Conservation (phyloP, 1,140 invertebrate genomes). For the Monochamus saltuarius region DNA sequence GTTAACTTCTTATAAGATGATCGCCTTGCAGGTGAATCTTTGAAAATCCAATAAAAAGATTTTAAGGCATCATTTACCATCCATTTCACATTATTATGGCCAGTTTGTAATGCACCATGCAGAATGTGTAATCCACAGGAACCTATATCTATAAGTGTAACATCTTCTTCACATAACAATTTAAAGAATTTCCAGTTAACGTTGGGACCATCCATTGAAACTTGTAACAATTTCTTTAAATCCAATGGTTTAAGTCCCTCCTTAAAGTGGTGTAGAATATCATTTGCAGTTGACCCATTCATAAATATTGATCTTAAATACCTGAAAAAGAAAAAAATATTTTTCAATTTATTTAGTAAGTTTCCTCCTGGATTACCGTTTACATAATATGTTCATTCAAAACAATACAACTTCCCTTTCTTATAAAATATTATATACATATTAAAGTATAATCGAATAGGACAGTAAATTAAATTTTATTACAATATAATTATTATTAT, state of each 20-base stretch:
- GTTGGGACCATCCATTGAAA: conserved; percentile 14
- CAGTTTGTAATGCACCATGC: conserved; percentile 2
- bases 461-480: no score
- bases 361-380: no score
- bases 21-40: background rate
- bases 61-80: background rate
- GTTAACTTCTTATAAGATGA: background rate
- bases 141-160: conserved; percentile 6
- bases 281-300: background rate
- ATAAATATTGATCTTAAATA: conserved; percentile 12
- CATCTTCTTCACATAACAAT: conserved; percentile 1
- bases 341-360: no score
- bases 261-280: conserved; percentile 1
- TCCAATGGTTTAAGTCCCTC: background rate
- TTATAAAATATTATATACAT: no score
- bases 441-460: no score
- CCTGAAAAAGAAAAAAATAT: background rate
- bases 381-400: no score
- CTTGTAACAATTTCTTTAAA: conserved; percentile 1
- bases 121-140: conserved; percentile 13
- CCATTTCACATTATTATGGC: background rate
- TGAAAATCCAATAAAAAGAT: background rate
- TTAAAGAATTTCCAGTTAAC: conserved; percentile 9
- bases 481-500: no score
- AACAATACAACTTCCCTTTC: no score